phyloP scores from a whole-genome alignment of 2,797 vertebrate genomes.

The Onychomys leucogaster region DNA sequence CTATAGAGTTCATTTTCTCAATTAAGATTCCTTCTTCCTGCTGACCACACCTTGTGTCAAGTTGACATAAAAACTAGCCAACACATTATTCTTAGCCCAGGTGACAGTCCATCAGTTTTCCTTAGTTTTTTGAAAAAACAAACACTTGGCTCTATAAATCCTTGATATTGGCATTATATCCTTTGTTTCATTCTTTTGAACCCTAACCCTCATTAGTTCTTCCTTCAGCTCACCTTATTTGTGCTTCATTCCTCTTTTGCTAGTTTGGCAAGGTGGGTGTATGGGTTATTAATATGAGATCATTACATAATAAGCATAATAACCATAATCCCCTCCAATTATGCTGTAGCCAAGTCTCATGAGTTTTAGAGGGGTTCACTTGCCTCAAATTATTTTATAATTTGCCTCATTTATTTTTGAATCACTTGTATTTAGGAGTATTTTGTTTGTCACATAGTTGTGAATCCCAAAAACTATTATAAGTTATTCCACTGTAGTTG shows the following conservation, averaged over 20 bases:
- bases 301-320: not conserved
- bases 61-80: not conserved
- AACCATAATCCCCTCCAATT: not conserved
- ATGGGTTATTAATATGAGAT: not conserved
- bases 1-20: not conserved
- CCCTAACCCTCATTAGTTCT: not conserved
- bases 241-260: not conserved
- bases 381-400: not conserved
- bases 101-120: not conserved
- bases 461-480: not conserved
- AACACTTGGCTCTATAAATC: not conserved
- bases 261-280: not conserved
- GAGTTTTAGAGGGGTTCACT: not conserved
- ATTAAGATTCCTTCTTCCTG: not conserved
- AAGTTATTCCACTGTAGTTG: not conserved
- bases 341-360: not conserved
- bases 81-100: not conserved
- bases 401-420: not conserved
- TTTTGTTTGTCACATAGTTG: constrained; percentile 9
- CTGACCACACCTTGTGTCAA: not conserved
- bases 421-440: not conserved
- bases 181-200: not conserved
- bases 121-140: not conserved
- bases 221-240: not conserved
- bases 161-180: not conserved